Evolutionary conservation across 2,113 vertebrate species (phyloP).

Genomic region (Desmodus rotundus): DNA sequence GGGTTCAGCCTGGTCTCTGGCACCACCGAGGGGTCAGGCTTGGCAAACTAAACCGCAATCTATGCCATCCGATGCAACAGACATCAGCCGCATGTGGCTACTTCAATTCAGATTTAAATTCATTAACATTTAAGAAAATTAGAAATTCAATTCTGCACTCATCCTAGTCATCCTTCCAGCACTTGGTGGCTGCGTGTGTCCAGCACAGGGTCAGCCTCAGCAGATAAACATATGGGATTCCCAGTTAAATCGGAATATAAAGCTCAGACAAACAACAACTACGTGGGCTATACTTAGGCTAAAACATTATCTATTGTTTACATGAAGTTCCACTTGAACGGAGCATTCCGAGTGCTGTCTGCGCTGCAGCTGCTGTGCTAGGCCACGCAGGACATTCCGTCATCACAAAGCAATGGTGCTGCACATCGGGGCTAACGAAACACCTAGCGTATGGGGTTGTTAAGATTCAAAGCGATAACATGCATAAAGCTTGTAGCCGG

Average conservation of each 20-base stretch:
- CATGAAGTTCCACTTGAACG: background rate
- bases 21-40: background rate
- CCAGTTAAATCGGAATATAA: background rate
- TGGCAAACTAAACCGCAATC: background rate
- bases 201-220: background rate
- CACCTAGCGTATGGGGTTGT: fast-evolving
- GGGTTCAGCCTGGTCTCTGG: background rate
- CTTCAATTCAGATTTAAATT: background rate
- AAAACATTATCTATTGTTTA: background rate
- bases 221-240: background rate
- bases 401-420: background rate
- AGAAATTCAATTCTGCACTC: background rate
- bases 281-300: background rate
- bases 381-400: background rate
- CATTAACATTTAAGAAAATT: background rate
- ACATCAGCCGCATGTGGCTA: background rate
- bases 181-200: background rate
- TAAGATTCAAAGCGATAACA: background rate
- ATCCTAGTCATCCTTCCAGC: background rate
- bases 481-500: background rate
- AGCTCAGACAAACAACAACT: background rate
- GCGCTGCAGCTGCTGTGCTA: background rate
- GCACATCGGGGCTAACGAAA: background rate
- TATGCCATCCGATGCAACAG: background rate
- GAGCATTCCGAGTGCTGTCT: background rate